Percentiles rank a stretch among this genome's conserved stretches.
These are phyloP conservation scores for Rhyacichthys aspro DNA, from an alignment of 2,797 vertebrate genomes.

Conservation along the genomic window DNA sequence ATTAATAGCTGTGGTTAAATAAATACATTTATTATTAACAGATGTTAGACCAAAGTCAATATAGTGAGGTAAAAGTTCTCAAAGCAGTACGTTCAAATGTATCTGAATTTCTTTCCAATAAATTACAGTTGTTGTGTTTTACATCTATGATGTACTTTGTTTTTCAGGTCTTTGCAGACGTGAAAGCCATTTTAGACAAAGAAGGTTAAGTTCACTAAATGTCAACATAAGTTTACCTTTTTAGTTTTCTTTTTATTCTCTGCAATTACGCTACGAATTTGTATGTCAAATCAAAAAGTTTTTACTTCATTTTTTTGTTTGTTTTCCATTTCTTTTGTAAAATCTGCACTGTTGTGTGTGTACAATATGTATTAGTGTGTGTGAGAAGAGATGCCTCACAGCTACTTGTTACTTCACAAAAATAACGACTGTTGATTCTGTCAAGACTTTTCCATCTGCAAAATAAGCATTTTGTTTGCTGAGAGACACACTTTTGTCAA, in stretches of 20 bases:
- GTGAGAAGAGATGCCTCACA: constrained; percentile 31
- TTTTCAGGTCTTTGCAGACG: constrained; percentile 91
- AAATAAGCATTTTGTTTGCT: constrained; percentile 21
- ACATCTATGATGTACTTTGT: constrained; percentile 9
- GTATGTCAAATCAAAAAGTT: constrained; percentile 61
- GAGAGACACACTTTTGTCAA: not conserved
- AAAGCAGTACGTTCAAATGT: too few relatives aligned
- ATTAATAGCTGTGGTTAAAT: too few relatives aligned
- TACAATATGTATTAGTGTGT: constrained; percentile 30
- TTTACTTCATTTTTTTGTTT: constrained; percentile 56
- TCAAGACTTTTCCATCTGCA: constrained; percentile 29
- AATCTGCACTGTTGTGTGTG: constrained; percentile 34
- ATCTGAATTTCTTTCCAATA: too few relatives aligned
- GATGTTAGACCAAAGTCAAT: too few relatives aligned
- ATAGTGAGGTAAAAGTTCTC: too few relatives aligned
- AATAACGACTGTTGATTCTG: not conserved
- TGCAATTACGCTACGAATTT: constrained; percentile 52
- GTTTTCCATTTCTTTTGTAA: constrained; percentile 58
- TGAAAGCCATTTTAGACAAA: constrained; percentile 89
- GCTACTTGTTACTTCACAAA: constrained; percentile 9
- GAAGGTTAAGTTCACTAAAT: constrained; percentile 81
- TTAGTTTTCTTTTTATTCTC: constrained; percentile 62
- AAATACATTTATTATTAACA: too few relatives aligned
- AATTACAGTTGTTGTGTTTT: too few relatives aligned
- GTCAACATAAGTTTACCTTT: constrained; percentile 55